Base-by-base conservation (phyloP, 2,797 vertebrate species). In the Centropyge bicolor region DNA sequence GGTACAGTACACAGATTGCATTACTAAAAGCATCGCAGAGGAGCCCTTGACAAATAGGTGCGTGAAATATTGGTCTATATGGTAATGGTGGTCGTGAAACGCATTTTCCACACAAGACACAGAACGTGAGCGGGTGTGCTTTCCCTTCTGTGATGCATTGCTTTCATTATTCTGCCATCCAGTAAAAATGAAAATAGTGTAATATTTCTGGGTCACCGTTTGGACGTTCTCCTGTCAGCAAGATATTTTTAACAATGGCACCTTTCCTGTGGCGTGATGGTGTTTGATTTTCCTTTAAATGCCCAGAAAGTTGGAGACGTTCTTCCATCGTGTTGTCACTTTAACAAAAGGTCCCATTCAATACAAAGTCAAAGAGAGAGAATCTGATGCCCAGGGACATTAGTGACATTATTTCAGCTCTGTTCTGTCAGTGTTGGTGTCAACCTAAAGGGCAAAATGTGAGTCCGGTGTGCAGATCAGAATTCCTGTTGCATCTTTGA, bases 11-110 rank as follows among this genome's bases (percentile, higher is more conserved):
- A 87, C 71, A 76, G 70, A 80, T 62, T 63, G 59, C 16, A 66
- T 70, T 57, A 70, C 80, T 64, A 65, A 73, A 74, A 74, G 49
- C 52, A 67, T 48, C 4, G 64, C 3, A 5, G n/a, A 52, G 63
- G 55, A 78, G 70, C 45, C 57, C 73, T 76, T 77, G 76, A 81
- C 55, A 78, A 72, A 91, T 78, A 40, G 76, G 0, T 48, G 38
- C 41, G 51, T 83, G 83, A 80, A 83, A 79, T 82, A 86, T 85
- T 76, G 78, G 60, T 83, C 71, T 79, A 72, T 73, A 80, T 88
- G 86, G 64, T 90, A 80, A 88, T 82, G 62, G 43, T 63, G 77
- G 40, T 40, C 11, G 36, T 63, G 72, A 78, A 72, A 78, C 3
- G 8, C 70, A 48, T 83, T 85, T 78, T 70, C 52, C 27, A 61